phyloP scores from a whole-genome alignment of 2,888 invertebrate genomes.

The Laothoe populi region DNA sequence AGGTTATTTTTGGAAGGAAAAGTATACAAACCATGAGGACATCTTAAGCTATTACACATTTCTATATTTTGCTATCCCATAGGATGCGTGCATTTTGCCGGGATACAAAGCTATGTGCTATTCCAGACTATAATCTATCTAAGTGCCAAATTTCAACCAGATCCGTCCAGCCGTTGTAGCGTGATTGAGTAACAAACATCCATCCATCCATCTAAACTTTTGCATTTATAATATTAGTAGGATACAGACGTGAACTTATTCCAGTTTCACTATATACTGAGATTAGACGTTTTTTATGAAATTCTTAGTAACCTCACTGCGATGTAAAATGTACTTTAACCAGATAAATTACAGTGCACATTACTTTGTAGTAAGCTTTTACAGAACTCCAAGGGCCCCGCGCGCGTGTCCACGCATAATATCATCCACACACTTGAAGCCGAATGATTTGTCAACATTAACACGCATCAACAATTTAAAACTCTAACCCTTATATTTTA shows the following conservation, averaged over 20 bases:
- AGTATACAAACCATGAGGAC: too few species aligned
- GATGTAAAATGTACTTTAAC: conserved; percentile 8
- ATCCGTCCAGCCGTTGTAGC: too few species aligned
- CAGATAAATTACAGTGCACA: conserved; percentile 33
- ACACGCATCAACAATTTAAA: conserved; percentile 36
- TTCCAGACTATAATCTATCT: too few species aligned
- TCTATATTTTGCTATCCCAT: too few species aligned
- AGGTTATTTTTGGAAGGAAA: too few species aligned
- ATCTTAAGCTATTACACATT: too few species aligned
- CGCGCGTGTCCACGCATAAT: conserved; percentile 81
- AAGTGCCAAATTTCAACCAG: too few species aligned
- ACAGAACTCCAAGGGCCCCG: conserved; percentile 49
- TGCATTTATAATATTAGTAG: too few species aligned
- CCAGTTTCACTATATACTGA: conserved; percentile 14
- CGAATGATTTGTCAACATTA: conserved; percentile 79
- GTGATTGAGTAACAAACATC: too few species aligned
- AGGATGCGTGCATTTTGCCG: too few species aligned
- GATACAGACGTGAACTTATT: conserved; percentile 11
- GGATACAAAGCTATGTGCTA: too few species aligned
- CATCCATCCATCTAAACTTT: too few species aligned
- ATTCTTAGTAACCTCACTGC: not conserved
- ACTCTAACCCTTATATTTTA: conserved; percentile 38
- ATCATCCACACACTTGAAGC: conserved; percentile 73
- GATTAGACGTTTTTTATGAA: conserved; percentile 18
- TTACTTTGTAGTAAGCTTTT: conserved; percentile 34